Percentiles rank a stretch among this genome's conserved stretches.
Evolutionary conservation across 1,140 invertebrate genomes (phyloP).

Genomic region (Hyphantria cunea): DNA sequence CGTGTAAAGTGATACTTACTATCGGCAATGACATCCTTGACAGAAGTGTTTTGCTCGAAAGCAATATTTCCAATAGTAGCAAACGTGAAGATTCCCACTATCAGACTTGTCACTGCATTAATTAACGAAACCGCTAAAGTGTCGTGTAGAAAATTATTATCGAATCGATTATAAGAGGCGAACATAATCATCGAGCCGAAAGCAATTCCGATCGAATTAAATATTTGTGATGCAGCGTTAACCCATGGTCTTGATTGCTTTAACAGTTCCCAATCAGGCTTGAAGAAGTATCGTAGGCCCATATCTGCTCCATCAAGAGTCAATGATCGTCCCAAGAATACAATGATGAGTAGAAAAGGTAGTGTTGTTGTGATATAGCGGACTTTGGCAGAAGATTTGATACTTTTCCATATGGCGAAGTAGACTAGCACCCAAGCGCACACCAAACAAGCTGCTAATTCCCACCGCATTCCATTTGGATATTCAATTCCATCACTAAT

Average conservation of each 20-base stretch:
- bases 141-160: slow-evolving; percentile 94
- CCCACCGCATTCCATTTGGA: slow-evolving; percentile 91
- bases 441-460: slow-evolving; percentile 92
- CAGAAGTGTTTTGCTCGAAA: slow-evolving; percentile 88
- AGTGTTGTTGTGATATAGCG: slow-evolving; percentile 94
- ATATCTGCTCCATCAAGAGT: slow-evolving; percentile 91
- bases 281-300: slow-evolving; percentile 92
- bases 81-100: slow-evolving; percentile 94
- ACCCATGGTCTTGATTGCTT: slow-evolving; percentile 94
- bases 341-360: slow-evolving; percentile 91
- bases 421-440: slow-evolving; percentile 95
- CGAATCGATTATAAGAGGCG: slow-evolving; percentile 96
- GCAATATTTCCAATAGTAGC: slow-evolving; percentile 94
- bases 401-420: slow-evolving; percentile 96
- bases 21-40: slow-evolving; percentile 92
- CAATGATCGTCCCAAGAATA: slow-evolving; percentile 90
- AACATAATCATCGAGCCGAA: slow-evolving; percentile 97
- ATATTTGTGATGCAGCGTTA: slow-evolving; percentile 95
- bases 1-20: slow-evolving; percentile 82
- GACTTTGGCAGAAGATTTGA: slow-evolving; percentile 91
- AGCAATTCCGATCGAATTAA: slow-evolving; percentile 95
- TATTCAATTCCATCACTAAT: slow-evolving; percentile 91
- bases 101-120: slow-evolving; percentile 91
- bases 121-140: slow-evolving; percentile 91
- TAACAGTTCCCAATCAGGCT: slow-evolving; percentile 93